phyloP scores from a whole-genome alignment of 2,113 vertebrate genomes.

The Chloropsis hardwickii region DNA sequence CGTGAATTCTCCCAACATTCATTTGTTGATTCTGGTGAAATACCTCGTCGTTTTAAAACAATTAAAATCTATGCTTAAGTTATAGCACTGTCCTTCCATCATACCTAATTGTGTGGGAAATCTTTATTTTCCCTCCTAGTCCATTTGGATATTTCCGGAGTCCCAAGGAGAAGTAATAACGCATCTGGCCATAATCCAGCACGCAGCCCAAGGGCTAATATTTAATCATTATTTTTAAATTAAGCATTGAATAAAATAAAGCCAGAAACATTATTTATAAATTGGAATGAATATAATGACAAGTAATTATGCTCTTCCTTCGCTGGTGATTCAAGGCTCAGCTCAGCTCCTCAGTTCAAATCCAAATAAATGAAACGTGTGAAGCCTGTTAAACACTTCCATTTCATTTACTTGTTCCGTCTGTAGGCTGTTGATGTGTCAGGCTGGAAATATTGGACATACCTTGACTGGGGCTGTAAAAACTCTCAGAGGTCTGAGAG shows the following conservation, averaged over 20 bases:
- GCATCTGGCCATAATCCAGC: conserved; percentile 15
- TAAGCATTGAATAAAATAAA: conserved; percentile 44
- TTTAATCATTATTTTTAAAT: conserved; percentile 54
- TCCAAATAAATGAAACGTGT: conserved; percentile 11
- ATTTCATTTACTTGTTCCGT: background rate
- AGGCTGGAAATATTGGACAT: background rate
- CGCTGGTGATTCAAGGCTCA: background rate
- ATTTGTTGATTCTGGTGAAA: background rate
- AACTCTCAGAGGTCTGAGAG: background rate
- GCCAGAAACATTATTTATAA: conserved; percentile 48
- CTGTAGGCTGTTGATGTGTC: background rate
- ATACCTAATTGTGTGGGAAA: background rate
- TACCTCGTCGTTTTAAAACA: background rate
- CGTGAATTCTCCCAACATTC: background rate
- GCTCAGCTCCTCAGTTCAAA: conserved; percentile 9
- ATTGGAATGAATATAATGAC: conserved; percentile 25
- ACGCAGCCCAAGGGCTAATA: conserved; percentile 29
- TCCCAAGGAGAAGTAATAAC: conserved; percentile 2
- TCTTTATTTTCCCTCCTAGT: background rate
- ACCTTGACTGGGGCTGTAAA: background rate
- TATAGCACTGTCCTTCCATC: background rate
- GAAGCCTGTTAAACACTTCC: conserved; percentile 33
- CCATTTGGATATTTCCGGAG: conserved; percentile 16
- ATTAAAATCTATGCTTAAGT: background rate
- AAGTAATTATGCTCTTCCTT: conserved; percentile 39